Conservation (phyloP, 2,113 vertebrate genomes). For the Microcebus tavaratra region DNA sequence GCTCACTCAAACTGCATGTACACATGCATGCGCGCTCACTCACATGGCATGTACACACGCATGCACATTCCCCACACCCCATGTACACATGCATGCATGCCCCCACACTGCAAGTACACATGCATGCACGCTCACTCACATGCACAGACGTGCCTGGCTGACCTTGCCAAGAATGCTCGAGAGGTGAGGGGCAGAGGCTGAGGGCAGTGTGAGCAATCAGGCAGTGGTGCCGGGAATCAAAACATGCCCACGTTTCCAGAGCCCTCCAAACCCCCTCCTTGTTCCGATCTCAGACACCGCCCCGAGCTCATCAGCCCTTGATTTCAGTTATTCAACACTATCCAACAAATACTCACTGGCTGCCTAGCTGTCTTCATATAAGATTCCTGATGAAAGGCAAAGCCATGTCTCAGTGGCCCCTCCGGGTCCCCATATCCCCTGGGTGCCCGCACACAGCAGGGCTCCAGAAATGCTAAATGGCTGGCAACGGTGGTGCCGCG, state of each 20-base stretch:
- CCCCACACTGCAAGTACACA: too few species aligned
- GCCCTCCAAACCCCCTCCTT: background rate
- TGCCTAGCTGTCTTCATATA: background rate
- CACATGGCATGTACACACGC: too few species aligned
- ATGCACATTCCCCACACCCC: too few species aligned
- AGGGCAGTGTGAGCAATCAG: background rate
- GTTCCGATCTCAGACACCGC: background rate
- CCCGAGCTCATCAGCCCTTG: background rate
- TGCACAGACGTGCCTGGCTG: background rate
- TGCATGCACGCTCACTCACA: rapidly evolving
- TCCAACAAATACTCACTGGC: background rate
- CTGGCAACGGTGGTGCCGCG: background rate
- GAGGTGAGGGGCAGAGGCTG: background rate
- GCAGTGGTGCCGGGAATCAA: background rate
- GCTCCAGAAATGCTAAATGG: background rate
- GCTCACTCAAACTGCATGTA: too few species aligned
- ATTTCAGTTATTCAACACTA: background rate
- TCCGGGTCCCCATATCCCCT: background rate
- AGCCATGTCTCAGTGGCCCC: background rate
- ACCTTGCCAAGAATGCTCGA: background rate
- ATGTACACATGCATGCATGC: too few species aligned
- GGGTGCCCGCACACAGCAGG: background rate
- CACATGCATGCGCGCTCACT: rapidly evolving
- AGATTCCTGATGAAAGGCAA: background rate
- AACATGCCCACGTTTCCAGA: too few species aligned